Base-by-base conservation (phyloP, 1,140 invertebrate species). In the Zaprionus vittiger region DNA sequence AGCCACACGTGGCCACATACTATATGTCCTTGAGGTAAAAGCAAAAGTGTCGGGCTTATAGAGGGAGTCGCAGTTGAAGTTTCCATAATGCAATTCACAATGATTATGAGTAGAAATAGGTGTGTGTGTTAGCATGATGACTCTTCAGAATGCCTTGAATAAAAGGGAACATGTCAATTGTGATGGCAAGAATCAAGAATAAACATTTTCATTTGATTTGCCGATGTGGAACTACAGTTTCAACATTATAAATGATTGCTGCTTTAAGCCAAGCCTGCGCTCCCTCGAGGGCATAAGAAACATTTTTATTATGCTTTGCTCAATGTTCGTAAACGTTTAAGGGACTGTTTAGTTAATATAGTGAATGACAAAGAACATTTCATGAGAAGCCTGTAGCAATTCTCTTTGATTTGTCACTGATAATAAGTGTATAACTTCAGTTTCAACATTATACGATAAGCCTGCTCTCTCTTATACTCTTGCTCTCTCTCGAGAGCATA, bases 21-120 rank as follows among this genome's bases (percentile, higher is more conserved):
- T n/a, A n/a, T 73, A 56, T 55, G 78, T 80, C 78, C 78, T 80
- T 80, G 70, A 74, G 66, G 75, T 52, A 47, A 47, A 54, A 77
- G 60, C 63, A 80, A 77, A 73, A 73, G 74, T 80, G 74, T 66
- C 5, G 12, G 54, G 6, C 28, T 31, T 7, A 7, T 7, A 7
- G 28, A 31, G 28, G 7, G 0, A 31, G 28, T 31, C 7, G 28
- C 28, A 9, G 7, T 7, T 31, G 7, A 6, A 17, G 5, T 9
- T 47, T n/a, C 17, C 28, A 70, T 57, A 54, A 61, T 71, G 67
- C 61, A 72, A 77, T 44, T 61, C 55, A 76, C 68, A 70, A 75
- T 71, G 66, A 72, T 72, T 55, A 41, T 52, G 67, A 47, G 38
- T 11, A 54, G 41, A 67, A 73, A 37, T 54, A 17, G 38, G 26